Base-by-base conservation (phyloP, 2,797 vertebrate genomes). In the Xenops minutus region DNA sequence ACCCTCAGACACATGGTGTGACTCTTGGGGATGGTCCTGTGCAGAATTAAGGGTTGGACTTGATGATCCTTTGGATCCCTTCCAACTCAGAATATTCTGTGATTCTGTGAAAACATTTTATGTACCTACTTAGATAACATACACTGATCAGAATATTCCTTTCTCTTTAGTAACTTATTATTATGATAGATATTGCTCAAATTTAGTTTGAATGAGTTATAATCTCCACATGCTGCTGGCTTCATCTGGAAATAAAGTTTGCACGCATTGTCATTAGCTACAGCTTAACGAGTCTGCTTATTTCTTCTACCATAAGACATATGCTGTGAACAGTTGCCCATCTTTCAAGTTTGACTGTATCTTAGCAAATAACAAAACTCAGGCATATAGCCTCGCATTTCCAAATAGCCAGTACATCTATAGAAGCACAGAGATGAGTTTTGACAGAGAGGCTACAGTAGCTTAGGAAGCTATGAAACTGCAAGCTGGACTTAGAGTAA, bases 221-320 rank as follows among this genome's bases (percentile, higher is more conserved):
- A 83, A 34, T 71, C 39, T 80, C 81, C 68, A 72, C 55, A 83
- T 48, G 37, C 36, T 89, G 10, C 36, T 76, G 34, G 12, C 56
- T 86, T 78, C 59, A 76, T 51, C 36, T 80, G 43, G 22, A 74
- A 83, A 80, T 61, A 68, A 67, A 85, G 36, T 89, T 75, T 93
- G 56, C 54, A 62, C 16, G 51, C 0, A 2, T 12, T 94, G 68
- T 49, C 75, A 75, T 83, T 91, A 85, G 20, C 59, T 74, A 34
- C 14, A 68, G 24, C 32, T 46, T 83, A 85, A 92, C 0, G 0
- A 83, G 16, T 41, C 37, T 85, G 52, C 41, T 46, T 93, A 89
- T 78, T 77, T 68, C 43, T 74, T 88, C 79, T 75, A 32, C 34
- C 19, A 54, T 0, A 1, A 71, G 63, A 67, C 30, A 68, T 39